phyloP scores from a whole-genome alignment of 2,888 invertebrate species.

The Melipona beecheii region DNA sequence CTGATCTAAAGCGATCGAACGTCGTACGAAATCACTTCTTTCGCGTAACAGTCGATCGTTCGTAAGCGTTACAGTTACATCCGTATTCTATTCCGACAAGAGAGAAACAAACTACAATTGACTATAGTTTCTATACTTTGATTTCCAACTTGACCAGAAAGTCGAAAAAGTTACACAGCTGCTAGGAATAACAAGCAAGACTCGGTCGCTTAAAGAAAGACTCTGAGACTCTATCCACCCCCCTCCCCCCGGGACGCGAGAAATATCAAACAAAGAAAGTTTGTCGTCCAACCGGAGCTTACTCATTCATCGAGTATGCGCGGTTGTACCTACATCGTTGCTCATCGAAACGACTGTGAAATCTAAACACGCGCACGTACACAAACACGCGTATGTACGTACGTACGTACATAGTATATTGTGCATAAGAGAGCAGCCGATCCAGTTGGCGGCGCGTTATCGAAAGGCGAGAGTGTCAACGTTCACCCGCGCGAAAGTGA shows the following conservation, averaged over 20 bases:
- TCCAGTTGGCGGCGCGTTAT: conserved; percentile 60
- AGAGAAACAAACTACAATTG: too few relatives aligned
- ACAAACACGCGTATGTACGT: background rate
- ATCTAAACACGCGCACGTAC: background rate
- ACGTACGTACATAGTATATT: background rate
- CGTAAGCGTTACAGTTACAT: too few relatives aligned
- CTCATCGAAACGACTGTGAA: background rate
- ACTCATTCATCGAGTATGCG: conserved; percentile 28
- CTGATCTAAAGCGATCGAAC: too few relatives aligned
- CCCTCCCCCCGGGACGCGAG: background rate
- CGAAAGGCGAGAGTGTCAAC: conserved; percentile 78
- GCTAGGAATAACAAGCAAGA: too few relatives aligned
- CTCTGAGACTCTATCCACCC: too few relatives aligned
- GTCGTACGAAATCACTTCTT: too few relatives aligned
- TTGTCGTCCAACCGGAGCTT: conserved; percentile 20
- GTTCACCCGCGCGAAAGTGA: conserved; percentile 73
- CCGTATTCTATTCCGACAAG: too few relatives aligned
- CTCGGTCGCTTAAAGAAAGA: background rate
- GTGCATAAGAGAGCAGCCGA: conserved; percentile 46
- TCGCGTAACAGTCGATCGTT: too few relatives aligned
- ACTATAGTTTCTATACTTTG: too few relatives aligned
- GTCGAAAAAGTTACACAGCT: too few relatives aligned
- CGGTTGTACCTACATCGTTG: background rate
- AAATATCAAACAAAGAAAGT: conserved; percentile 34
- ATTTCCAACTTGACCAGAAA: too few relatives aligned